Evolutionary conservation across 2,113 vertebrate species (phyloP), one percentile per base, ranked within the genome.

Genomic region (Larimichthys polyactis): DNA sequence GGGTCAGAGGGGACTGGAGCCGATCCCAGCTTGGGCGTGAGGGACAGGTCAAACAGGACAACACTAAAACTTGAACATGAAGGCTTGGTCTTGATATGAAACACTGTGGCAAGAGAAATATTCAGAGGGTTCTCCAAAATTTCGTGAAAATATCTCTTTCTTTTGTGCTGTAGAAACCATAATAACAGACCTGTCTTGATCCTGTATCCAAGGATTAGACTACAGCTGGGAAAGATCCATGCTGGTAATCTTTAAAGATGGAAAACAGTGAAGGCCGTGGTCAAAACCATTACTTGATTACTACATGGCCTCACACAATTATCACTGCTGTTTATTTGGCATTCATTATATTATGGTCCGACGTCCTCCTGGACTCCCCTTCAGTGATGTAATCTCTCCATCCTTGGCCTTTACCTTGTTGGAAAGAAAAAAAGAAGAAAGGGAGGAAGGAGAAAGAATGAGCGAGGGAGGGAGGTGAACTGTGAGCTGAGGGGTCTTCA

Each of bases 401-500:
- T 77, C 32, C 71, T 72, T 48, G 0, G 58, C 29, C 49, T 69
- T 62, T 55, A 76, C 43, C 58, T 81, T 20, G 20, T 32, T 78
- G 36, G 52, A n/a, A 32, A 49, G 67, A 22, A 27, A 46, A 57
- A 32, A 76, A 62, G 12, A 66, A 71, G 65, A 69, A 63, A 78
- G 48, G 54, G 52, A 70, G 44, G 75, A 58, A 71, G 64, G 43
- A 73, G 64, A 44, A 58, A 57, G 27, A 64, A 58, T 48, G 57
- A 27, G 36, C 32, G n/a, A 67, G 46, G 52, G 63, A 78, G 36
- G 19, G 3, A 48, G 59, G 55, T 74, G 71, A 70, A 59, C 58
- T 43, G 46, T 16, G 59, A 77, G 59, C 75, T 14, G 59, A 40
- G 67, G 36, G 77, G 74, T 88, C 83, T 40, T 87, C 79, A 0